Percentiles rank a stretch among this genome's conserved stretches.
These are phyloP conservation scores for Leucozona laternaria DNA, from an alignment of 2,888 invertebrate species.

Conservation along the genomic window DNA sequence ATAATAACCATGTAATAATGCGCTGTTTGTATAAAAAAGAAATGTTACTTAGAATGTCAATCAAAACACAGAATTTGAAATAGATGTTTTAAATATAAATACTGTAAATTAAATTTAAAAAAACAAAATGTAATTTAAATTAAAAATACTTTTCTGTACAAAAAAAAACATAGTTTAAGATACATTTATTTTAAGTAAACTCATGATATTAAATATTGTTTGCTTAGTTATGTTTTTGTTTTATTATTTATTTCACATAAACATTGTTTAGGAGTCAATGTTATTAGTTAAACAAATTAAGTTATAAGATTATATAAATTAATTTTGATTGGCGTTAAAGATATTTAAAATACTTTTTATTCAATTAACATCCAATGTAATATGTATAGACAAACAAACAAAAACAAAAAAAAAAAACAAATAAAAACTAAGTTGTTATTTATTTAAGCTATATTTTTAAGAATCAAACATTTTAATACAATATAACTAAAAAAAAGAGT, in stretches of 20 bases:
- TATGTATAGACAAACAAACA: conserved; percentile 26
- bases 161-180: conserved; percentile 54
- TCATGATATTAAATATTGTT: conserved; percentile 77
- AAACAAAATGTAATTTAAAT: conserved; percentile 77
- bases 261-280: conserved; percentile 40
- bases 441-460: conserved; percentile 58
- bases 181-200: conserved; percentile 76
- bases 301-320: conserved; percentile 6
- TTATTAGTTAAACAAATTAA: conserved; percentile 41
- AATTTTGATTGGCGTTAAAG: conserved; percentile 53
- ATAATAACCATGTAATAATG: conserved; percentile 49
- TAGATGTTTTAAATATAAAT: conserved; percentile 59
- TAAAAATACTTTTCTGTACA: conserved; percentile 65
- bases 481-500: conserved; percentile 60
- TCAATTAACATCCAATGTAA: conserved; percentile 62
- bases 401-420: conserved; percentile 46
- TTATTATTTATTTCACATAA: conserved; percentile 50
- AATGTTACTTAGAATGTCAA: conserved; percentile 50
- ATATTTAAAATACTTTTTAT: conserved; percentile 63
- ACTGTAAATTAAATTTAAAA: conserved; percentile 75
- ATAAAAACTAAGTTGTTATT: conserved; percentile 66
- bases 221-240: conserved; percentile 53
- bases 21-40: conserved; percentile 48
- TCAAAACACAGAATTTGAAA: conserved; percentile 77
- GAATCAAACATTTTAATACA: conserved; percentile 28